Conservation (phyloP, 2,797 vertebrate genomes). For the Phoeniculus purpureus region DNA sequence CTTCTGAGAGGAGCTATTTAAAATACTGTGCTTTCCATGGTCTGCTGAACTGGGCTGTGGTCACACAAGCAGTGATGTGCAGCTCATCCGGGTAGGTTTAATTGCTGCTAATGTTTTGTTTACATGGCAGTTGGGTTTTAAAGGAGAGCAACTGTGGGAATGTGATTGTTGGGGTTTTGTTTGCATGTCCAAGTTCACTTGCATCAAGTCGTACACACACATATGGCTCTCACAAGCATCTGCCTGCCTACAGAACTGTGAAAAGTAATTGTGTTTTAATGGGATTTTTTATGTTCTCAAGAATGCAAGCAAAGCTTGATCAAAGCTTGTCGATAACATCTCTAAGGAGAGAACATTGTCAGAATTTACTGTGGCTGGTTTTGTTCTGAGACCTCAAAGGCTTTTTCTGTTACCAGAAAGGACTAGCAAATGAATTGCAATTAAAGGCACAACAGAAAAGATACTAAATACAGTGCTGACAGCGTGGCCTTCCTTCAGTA, state of each 20-base stretch:
- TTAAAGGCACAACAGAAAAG: constrained; percentile 9
- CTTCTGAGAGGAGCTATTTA: not conserved
- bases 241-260: not conserved
- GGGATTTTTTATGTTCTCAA: not conserved
- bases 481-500: not conserved
- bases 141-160: not conserved
- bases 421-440: not conserved
- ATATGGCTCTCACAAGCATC: not conserved
- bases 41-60: not conserved
- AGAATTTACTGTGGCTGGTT: constrained; percentile 11
- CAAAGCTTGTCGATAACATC: constrained; percentile 13
- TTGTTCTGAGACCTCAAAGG: constrained; percentile 19
- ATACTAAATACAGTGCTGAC: not conserved
- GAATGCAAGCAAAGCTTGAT: constrained; percentile 25
- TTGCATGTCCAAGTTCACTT: not conserved
- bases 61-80: not conserved
- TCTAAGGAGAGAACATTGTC: not conserved
- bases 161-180: not conserved
- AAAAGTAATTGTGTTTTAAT: constrained; percentile 22
- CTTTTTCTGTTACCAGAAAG: not conserved
- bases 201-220: not conserved
- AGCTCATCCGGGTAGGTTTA: not conserved
- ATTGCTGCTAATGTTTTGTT: not conserved
- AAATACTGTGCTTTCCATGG: not conserved
- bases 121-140: not conserved